Percentiles rank a stretch among this genome's conserved stretches.
Conservation (phyloP, 2,797 vertebrate species). For the Denticeps clupeoides region DNA sequence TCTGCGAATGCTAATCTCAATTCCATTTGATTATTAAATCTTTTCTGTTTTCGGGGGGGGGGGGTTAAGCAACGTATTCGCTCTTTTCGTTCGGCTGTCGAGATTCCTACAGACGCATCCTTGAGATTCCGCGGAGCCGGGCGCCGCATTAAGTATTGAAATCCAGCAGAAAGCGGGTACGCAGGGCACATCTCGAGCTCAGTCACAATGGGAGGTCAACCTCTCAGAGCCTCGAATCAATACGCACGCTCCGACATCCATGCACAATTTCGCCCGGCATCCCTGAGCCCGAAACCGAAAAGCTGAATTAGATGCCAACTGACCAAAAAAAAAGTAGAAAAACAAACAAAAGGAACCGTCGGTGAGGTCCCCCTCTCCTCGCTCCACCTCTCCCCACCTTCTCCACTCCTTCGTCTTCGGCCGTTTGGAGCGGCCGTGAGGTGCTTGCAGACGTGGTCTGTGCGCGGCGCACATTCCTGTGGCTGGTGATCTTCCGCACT, state of each 20-base stretch:
- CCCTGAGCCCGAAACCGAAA: too few species aligned
- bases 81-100: neutral
- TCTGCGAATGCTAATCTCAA: too few species aligned
- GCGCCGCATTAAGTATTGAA: slow-evolving; percentile 35
- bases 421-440: too few species aligned
- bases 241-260: slow-evolving; percentile 47
- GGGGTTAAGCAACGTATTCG: too few species aligned
- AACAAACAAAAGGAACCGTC: too few species aligned
- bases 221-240: slow-evolving; percentile 46
- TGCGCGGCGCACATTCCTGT: neutral
- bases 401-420: neutral
- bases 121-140: neutral
- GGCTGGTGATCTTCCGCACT: neutral
- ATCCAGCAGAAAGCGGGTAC: slow-evolving; percentile 46
- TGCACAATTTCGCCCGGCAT: too few species aligned
- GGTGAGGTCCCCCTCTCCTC: slow-evolving; percentile 9
- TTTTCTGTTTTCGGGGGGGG: too few species aligned
- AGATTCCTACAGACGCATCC: neutral
- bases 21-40: too few species aligned
- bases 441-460: too few species aligned
- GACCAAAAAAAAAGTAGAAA: too few species aligned
- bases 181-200: slow-evolving; percentile 34
- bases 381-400: slow-evolving; percentile 2
- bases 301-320: too few species aligned
- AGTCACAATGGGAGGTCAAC: slow-evolving; percentile 36